Evolutionary conservation across 1,140 invertebrate genomes (phyloP).

Genomic region (Diuraphis noxia): DNA sequence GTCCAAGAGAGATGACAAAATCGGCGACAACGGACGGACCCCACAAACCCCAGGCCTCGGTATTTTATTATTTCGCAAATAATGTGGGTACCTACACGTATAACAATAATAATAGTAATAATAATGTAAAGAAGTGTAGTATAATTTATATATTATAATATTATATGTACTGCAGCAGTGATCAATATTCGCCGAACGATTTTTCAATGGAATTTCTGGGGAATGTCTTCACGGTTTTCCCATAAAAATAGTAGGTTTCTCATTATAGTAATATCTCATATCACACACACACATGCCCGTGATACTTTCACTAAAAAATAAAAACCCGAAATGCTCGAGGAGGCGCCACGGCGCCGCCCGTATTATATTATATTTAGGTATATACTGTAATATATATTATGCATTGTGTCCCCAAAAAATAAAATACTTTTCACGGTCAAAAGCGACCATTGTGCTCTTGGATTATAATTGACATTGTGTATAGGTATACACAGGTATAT

Average conservation of each 20-base stretch:
- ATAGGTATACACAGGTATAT: not conserved
- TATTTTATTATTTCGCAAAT: not conserved
- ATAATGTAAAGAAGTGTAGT: not conserved
- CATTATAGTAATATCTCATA: not conserved
- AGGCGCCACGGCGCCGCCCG: constrained; percentile 3
- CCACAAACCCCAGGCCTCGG: not conserved
- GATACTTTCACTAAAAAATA: constrained; percentile 28
- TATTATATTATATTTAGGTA: not conserved
- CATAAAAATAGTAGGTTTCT: not conserved
- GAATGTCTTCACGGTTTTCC: constrained; percentile 23
- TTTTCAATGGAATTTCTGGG: not conserved
- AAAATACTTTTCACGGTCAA: constrained; percentile 46
- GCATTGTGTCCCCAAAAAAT: not conserved
- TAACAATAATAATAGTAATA: not conserved
- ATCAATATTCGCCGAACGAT: not conserved
- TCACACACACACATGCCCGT: not conserved
- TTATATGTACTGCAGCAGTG: not conserved
- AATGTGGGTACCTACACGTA: too few species aligned
- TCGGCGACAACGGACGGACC: not conserved
- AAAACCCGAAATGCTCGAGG: not conserved
- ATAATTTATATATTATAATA: not conserved
- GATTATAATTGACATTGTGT: constrained; percentile 23
- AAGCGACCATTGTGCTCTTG: constrained; percentile 5
- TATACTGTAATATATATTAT: not conserved
- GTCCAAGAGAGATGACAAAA: not conserved